Base-by-base conservation (phyloP, 2,797 vertebrate genomes). In the Tinamus major region DNA sequence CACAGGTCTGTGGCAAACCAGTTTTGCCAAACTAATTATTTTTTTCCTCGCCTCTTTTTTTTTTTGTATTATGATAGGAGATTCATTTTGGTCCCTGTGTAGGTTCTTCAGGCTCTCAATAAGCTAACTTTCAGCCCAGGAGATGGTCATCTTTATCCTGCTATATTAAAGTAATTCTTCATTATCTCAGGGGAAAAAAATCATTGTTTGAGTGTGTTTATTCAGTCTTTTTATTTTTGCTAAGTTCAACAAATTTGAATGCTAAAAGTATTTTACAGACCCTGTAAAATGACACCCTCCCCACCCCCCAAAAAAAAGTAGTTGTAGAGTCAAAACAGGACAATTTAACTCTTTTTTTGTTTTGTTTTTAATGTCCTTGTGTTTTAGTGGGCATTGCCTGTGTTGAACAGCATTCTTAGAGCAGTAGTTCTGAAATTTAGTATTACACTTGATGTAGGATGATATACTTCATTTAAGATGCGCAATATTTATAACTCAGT, bases 341-440 rank as follows among this genome's bases (percentile, higher is more conserved):
- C 23, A 49, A 24, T 49, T 49, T 49, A 49, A 49, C 48, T 24
- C 23, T 23, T 24, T 48, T 48, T 48, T 49, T 49, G 23, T 49
- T 92, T 78, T 87, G 27, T 87, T 87, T 48, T 89, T 76, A 91
- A 63, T 63, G 39, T 92, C 69, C 72, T 65, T n/a, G 79, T 76
- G 77, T 80, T 83, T 44, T 77, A 42, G 78, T 69, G 79, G 81
- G 8, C 82, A 80, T 77, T 62, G 48, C 48, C 59, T 88, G 51
- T 21, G 8, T 90, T 79, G 69, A 76, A 23, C 44, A 85, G 59
- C 15, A 56, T 80, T 63, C 77, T 91, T 88, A 58, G 42, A 87
- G 74, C 67, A 79, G 24, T 76, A 24, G 35, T 81, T 93, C 26
- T 58, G 70, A 70, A 86, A 76, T 88, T 20, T 41, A 79, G 35